A percentile compares a stretch with the other conserved stretches of the same genome.
These are phyloP conservation scores for Mantis religiosa DNA, from an alignment of 2,888 invertebrate genomes.

Conservation along the genomic window DNA sequence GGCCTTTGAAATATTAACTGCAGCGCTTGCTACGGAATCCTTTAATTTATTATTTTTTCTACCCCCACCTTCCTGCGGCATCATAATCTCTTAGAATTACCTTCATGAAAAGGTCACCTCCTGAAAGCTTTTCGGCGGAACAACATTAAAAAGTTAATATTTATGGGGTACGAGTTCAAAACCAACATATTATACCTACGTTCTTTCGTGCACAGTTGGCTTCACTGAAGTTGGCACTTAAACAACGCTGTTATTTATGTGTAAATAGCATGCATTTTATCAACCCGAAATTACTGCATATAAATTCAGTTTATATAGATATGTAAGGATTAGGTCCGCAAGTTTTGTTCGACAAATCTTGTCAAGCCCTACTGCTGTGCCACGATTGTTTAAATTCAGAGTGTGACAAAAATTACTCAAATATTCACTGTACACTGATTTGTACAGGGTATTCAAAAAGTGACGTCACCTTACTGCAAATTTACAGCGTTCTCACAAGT, in stretches of 20 bases:
- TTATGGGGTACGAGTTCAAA: neutral
- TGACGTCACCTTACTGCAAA: too few relatives aligned
- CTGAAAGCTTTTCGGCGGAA: neutral
- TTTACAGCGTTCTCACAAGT: too few relatives aligned
- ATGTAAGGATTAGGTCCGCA: too few relatives aligned
- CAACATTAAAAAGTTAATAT: neutral
- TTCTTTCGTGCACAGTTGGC: neutral
- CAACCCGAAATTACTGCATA: neutral
- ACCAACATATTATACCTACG: neutral
- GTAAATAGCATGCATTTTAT: neutral
- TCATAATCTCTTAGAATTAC: neutral
- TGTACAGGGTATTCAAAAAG: too few relatives aligned
- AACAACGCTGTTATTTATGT: neutral
- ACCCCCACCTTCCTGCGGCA: neutral
- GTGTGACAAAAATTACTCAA: too few relatives aligned
- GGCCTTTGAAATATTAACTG: neutral
- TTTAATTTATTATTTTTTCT: neutral
- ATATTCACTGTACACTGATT: too few relatives aligned
- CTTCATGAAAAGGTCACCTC: neutral
- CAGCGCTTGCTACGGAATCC: neutral
- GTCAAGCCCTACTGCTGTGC: too few relatives aligned
- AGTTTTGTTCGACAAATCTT: too few relatives aligned
- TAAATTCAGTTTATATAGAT: too few relatives aligned
- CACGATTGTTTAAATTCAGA: too few relatives aligned
- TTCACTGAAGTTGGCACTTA: neutral